Evolutionary conservation across 2,888 invertebrate genomes (phyloP), one percentile per base, ranked within the genome.

Genomic region (Pristionchus japonicus): DNA sequence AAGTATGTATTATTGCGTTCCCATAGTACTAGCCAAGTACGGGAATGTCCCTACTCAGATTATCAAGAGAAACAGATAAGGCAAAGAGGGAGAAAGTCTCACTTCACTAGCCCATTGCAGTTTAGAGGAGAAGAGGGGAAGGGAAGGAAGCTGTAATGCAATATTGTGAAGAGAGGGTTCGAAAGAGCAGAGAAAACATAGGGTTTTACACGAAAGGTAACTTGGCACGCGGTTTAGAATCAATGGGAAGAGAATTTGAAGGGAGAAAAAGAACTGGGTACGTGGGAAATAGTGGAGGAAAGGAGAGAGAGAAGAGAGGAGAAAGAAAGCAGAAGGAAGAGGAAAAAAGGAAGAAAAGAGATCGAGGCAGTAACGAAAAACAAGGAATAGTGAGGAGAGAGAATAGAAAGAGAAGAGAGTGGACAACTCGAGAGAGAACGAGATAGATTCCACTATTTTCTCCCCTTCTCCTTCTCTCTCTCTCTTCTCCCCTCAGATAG

Each of bases 181-280:
- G 37, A 40, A 40, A 74, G 23, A 74, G 74, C 37, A 47, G 77
- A 20, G 40, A 77, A 43, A 77, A 43, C 40, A 13, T n/a, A 0
- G 43, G 20, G n/a, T 43, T n/a, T 20, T 20, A 47, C n/a, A 27
- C n/a, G 15, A 11, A 40, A 43, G 43, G 43, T 40, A 77, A 77
- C 17, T 67, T 70, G 31, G 31, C 64, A 34, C 37, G 77, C n/a
- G 77, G 31, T 34, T 77, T n/a, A 47, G 11, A 77, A 77, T 77
- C 77, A 77, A 77, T 77, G 43, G 43, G 47, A 43, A 43, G 9
- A 27, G 23, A 17, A 40, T 6, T n/a, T 34, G 67, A 34, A 77
- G 77, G 47, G 43, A 74, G 77, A 77, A 77, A 77, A 70, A 70
- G 70, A 40, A 70, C 70, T 70, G 70, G 57, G 70, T 40, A 77